A percentile compares a stretch with the other conserved stretches of the same genome.
Evolutionary conservation across 2,888 invertebrate genomes (phyloP).

Genomic region (Melipona beecheii): DNA sequence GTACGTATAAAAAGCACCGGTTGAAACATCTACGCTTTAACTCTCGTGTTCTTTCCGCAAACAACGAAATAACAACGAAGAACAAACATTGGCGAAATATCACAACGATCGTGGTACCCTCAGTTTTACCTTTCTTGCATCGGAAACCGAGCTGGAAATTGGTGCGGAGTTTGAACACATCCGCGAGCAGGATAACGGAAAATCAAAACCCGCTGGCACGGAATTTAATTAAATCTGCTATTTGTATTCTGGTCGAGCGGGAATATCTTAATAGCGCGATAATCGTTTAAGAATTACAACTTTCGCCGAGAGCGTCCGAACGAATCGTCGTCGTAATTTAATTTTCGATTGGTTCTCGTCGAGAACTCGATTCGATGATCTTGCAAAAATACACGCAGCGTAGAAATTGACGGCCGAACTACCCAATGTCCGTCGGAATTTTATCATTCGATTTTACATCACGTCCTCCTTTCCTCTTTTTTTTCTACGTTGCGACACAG

Average conservation of each 20-base stretch:
- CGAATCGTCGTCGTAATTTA: slow-evolving; percentile 17
- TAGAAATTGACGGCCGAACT: not conserved
- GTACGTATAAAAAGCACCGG: no score
- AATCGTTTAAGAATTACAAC: slow-evolving; percentile 16
- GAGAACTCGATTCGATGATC: slow-evolving; percentile 16
- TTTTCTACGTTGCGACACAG: not conserved
- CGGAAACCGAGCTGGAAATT: slow-evolving; percentile 43
- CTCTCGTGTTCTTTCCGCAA: not conserved
- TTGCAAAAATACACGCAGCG: slow-evolving; percentile 12
- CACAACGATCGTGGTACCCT: slow-evolving; percentile 1
- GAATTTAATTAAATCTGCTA: slow-evolving; percentile 56
- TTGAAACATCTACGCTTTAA: no score
- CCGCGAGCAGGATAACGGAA: slow-evolving; percentile 37
- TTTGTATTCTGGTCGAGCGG: slow-evolving; percentile 10
- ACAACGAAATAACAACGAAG: not conserved
- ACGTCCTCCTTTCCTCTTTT: slow-evolving; percentile 1
- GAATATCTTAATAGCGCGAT: not conserved
- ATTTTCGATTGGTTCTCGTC: slow-evolving; percentile 16
- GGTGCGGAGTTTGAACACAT: slow-evolving; percentile 36
- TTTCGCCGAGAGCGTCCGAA: not conserved
- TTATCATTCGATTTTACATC: slow-evolving; percentile 16
- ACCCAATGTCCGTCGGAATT: not conserved
- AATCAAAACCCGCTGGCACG: slow-evolving; percentile 38
- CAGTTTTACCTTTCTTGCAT: slow-evolving; percentile 29
- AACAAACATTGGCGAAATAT: slow-evolving; percentile 14